A percentile compares a stretch with the other conserved stretches of the same genome.
Conservation (phyloP, 2,888 invertebrate species). For the Quadroppia sp. region DNA sequence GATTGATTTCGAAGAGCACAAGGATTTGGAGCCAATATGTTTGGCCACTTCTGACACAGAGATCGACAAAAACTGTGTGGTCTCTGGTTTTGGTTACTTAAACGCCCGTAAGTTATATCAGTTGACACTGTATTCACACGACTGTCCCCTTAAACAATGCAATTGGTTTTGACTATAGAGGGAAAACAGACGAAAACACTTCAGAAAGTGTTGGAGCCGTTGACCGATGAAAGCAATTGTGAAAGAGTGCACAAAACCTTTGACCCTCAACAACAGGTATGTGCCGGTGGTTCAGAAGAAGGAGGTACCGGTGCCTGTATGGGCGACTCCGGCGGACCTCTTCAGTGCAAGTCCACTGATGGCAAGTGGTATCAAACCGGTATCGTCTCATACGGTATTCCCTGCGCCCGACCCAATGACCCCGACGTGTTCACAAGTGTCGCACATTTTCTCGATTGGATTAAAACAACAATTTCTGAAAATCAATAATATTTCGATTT, state of each 20-base stretch:
- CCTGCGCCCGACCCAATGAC: constrained; percentile 3
- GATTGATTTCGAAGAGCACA: not conserved
- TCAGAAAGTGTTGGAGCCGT: not conserved
- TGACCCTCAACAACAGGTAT: not conserved
- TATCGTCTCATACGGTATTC: constrained; percentile 19
- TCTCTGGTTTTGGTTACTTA: constrained; percentile 20
- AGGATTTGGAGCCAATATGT: no score
- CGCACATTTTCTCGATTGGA: constrained; percentile 19
- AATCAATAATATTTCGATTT: no score
- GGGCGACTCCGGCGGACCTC: constrained; percentile 37
- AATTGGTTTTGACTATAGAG: not conserved
- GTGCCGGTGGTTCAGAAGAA: not conserved
- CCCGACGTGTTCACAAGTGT: constrained; percentile 33
- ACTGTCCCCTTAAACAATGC: no score
- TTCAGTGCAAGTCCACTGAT: constrained; percentile 41
- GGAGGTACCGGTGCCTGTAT: constrained; percentile 48
- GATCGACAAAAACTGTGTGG: not conserved
- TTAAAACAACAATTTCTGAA: no score
- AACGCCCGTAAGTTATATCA: not conserved
- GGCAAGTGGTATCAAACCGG: constrained; percentile 32
- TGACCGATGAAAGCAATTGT: not conserved
- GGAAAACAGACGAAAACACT: not conserved
- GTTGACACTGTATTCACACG: no score
- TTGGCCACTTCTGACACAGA: not conserved
- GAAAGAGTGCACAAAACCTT: not conserved